Conservation (phyloP, 2,797 vertebrate genomes). For the Fratercula arctica region DNA sequence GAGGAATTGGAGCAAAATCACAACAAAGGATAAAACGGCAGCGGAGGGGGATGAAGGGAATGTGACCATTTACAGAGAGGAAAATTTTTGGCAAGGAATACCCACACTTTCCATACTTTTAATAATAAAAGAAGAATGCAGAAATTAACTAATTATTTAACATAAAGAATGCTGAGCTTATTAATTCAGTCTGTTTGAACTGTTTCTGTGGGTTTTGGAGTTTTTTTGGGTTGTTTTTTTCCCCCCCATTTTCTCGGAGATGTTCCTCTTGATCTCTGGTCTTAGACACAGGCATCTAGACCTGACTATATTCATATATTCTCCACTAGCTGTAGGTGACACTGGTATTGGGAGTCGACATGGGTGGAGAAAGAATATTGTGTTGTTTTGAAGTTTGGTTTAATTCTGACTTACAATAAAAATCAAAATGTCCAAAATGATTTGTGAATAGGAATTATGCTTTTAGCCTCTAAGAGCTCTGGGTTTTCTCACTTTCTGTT, state of each 20-base stretch:
- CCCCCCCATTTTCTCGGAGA: neutral
- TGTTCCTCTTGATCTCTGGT: neutral
- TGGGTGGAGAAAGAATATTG: neutral
- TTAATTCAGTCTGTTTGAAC: neutral
- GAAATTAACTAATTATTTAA: neutral
- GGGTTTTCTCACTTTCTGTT: neutral
- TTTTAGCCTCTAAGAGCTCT: neutral
- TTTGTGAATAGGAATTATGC: neutral
- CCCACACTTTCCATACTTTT: neutral
- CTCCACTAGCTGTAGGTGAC: neutral
- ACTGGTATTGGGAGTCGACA: neutral
- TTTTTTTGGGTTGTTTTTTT: neutral
- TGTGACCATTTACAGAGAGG: neutral
- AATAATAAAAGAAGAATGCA: neutral
- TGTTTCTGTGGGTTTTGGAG: neutral
- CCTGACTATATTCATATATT: neutral
- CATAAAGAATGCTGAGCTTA: neutral
- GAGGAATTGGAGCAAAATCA: neutral
- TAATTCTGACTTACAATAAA: neutral
- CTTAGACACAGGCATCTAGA: neutral
- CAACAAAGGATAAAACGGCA: neutral
- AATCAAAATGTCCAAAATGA: neutral
- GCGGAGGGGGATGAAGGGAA: neutral
- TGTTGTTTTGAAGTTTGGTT: neutral
- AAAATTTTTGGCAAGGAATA: neutral